These are phyloP conservation scores for Gymnosoma rotundatum DNA, from an alignment of 2,888 invertebrate species.

Conservation along the genomic window DNA sequence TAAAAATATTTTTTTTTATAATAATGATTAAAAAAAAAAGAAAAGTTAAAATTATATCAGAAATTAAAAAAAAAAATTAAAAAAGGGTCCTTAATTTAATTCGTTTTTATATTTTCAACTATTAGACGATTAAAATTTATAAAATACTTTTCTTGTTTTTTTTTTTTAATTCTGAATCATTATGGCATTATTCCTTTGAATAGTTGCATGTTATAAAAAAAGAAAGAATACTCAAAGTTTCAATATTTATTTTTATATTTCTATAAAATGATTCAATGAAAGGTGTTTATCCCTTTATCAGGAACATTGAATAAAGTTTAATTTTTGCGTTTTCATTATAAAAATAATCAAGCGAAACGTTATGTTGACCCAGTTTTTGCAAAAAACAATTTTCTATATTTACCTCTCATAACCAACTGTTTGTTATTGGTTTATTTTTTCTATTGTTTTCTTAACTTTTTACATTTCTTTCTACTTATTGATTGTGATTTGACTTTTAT, in stretches of 20 bases:
- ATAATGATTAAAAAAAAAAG: too few species aligned
- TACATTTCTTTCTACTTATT: constrained; percentile 27
- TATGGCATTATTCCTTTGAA: too few species aligned
- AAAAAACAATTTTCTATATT: constrained; percentile 52
- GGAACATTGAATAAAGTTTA: constrained; percentile 22
- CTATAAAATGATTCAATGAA: not conserved
- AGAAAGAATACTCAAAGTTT: not conserved
- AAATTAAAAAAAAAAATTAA: too few species aligned
- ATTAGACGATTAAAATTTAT: too few species aligned
- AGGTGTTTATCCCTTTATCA: constrained; percentile 18
- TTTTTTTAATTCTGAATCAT: too few species aligned
- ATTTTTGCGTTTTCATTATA: constrained; percentile 49
- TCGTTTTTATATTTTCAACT: too few species aligned
- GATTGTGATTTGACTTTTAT: constrained; percentile 54
- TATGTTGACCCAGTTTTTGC: constrained; percentile 63
- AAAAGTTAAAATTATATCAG: too few species aligned
- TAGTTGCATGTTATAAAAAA: too few species aligned
- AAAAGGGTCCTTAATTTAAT: too few species aligned
- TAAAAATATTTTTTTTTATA: too few species aligned
- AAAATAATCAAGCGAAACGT: constrained; percentile 62
- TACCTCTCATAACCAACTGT: constrained; percentile 64
- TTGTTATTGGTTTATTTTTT: constrained; percentile 41
- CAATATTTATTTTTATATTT: constrained; percentile 13
- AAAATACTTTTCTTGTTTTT: too few species aligned
- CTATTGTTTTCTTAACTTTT: not conserved